Conservation (phyloP, 2,888 invertebrate genomes). For the Sinodicranocentrus sp. region DNA sequence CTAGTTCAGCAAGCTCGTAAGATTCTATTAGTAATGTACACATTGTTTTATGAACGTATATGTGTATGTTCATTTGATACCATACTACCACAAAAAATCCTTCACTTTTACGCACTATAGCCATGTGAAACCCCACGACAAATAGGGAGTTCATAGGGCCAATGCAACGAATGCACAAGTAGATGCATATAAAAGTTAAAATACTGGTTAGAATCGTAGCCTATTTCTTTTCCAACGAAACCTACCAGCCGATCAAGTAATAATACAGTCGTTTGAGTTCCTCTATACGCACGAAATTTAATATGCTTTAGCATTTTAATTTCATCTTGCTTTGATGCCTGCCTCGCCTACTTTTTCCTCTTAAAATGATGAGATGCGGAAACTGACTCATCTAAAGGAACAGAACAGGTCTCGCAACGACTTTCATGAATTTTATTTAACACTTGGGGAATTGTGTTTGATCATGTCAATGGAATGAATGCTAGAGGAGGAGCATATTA, state of each 20-base stretch:
- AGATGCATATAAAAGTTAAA: background rate
- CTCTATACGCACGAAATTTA: constrained; percentile 14
- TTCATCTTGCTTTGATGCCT: constrained; percentile 18
- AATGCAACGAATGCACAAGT: background rate
- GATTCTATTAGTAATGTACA: too few species aligned
- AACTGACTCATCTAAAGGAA: constrained; percentile 30
- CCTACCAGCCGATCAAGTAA: background rate
- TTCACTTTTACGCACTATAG: constrained; percentile 44
- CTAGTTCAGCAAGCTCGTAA: constrained; percentile 33
- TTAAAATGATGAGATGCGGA: background rate
- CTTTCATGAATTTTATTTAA: constrained; percentile 18
- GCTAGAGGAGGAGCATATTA: background rate
- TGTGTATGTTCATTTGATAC: too few species aligned
- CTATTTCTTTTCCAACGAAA: constrained; percentile 31
- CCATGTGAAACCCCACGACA: constrained; percentile 38
- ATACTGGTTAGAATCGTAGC: constrained; percentile 28
- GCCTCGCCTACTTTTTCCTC: constrained; percentile 56
- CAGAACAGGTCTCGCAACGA: constrained; percentile 41
- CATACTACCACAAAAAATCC: too few species aligned
- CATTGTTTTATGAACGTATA: too few species aligned
- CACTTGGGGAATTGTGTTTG: constrained; percentile 2
- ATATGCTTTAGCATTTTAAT: constrained; percentile 39
- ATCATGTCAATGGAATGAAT: background rate
- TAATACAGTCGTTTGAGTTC: background rate
- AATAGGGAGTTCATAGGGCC: constrained; percentile 27